Base-by-base conservation (phyloP, 2,797 vertebrate genomes). In the Clarias platycephalus region DNA sequence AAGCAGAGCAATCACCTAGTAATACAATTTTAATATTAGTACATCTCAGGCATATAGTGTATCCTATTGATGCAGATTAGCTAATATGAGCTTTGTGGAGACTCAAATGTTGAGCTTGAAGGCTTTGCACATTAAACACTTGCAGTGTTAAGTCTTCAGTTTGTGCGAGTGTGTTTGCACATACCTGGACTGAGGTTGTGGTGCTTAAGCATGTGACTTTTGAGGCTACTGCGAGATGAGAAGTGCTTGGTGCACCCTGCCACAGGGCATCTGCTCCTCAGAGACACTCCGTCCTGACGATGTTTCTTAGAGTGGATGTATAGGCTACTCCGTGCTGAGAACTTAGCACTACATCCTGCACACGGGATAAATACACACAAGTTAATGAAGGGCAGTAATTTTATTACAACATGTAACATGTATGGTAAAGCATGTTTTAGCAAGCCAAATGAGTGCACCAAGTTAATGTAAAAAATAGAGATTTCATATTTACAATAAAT, bases 271-370 rank as follows among this genome's bases (percentile, higher is more conserved):
- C 96, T 95, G n/a, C 94, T 96, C 87, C 97, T 96, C 16, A 97
- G 91, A 0, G 94, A 91, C 57, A 95, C 94, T 84, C 93, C 94
- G 4, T 98, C 97, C 90, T 97, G 96, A 83, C 97, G 95, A 83
- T 99, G 98, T 87, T 99, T 99, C 92, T 98, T 99, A 55, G 97
- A 97, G 91, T 99, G 98, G 84, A 99, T 99, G 91, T 99, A 99
- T 8, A 99, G 91, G 90, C 98, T 99, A 92, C 98, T 99, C 57
- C 98, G 96, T 2, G 98, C 98, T 2, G 98, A 99, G 92, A 99
- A 99, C 87, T 97, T 96, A 22, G 97, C 98, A 81, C 93, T 96
- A 88, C 98, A 99, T 75, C 98, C 98, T 99, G 88, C 66, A 85
- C 8, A 87, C 16, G 34, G 31, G 34, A 86, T 0, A 66, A 16